phyloP scores from a whole-genome alignment of 1,140 invertebrate species.

The Frieseomelitta varia region DNA sequence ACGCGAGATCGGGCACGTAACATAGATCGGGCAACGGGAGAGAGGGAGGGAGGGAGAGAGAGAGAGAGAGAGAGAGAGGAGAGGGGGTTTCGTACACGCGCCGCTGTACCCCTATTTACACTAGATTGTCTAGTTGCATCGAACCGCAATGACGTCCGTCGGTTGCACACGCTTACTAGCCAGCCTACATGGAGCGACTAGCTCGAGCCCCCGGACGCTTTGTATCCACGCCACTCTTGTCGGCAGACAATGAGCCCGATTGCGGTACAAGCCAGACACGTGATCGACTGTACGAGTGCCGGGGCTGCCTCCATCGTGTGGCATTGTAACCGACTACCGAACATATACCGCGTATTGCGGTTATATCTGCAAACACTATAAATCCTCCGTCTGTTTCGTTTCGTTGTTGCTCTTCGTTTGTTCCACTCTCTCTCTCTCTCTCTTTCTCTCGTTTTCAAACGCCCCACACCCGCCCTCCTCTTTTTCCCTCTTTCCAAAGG shows the following conservation, averaged over 20 bases:
- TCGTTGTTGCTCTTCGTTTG: not conserved
- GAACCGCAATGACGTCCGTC: slow-evolving; percentile 30
- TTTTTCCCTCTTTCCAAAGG: not conserved
- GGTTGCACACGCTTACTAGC: not conserved
- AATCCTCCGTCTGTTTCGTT: not conserved
- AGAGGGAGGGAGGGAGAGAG: too few relatives aligned
- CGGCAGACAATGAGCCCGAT: slow-evolving; percentile 61
- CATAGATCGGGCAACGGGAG: not conserved
- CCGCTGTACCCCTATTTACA: slow-evolving; percentile 17
- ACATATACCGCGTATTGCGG: slow-evolving; percentile 21
- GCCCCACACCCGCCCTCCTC: not conserved
- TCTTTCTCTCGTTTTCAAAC: too few relatives aligned
- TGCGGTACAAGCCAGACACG: slow-evolving; percentile 57
- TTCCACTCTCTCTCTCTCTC: not conserved
- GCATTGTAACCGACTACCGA: slow-evolving; percentile 40
- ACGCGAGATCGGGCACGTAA: slow-evolving; percentile 26
- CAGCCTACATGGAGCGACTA: not conserved
- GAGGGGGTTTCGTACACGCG: not conserved
- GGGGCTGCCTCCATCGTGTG: not conserved
- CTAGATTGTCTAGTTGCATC: slow-evolving; percentile 33
- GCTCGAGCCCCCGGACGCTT: slow-evolving; percentile 26
- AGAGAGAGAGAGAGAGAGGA: too few relatives aligned
- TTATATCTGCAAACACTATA: slow-evolving; percentile 36
- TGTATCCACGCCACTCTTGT: slow-evolving; percentile 44
- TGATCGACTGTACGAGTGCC: slow-evolving; percentile 49